phyloP scores from a whole-genome alignment of 2,888 invertebrate species.

The Scaptomyza reducta region DNA sequence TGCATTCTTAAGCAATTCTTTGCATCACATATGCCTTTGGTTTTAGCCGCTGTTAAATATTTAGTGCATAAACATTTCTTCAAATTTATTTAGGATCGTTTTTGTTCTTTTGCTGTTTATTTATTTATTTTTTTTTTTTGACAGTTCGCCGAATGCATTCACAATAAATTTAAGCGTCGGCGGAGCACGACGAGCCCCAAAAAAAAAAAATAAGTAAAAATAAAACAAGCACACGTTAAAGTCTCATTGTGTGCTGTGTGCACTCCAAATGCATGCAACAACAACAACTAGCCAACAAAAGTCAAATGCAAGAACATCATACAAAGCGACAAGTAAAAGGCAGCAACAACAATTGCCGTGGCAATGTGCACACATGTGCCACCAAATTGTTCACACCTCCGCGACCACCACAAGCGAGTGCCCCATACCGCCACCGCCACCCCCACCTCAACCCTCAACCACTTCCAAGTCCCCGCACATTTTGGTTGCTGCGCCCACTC shows the following conservation, averaged over 20 bases:
- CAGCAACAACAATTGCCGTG: constrained; percentile 33
- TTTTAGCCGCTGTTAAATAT: too few relatives aligned
- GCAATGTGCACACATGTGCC: constrained; percentile 63
- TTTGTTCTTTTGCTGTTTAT: background rate
- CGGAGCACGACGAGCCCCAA: constrained; percentile 7
- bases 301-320: constrained; percentile 42
- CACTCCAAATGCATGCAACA: constrained; percentile 43
- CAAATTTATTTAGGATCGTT: background rate
- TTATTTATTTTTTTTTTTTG: background rate
- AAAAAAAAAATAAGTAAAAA: constrained; percentile 3
- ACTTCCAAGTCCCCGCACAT: background rate
- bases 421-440: background rate
- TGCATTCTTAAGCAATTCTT: too few relatives aligned
- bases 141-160: constrained; percentile 24
- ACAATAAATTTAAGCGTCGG: constrained; percentile 14
- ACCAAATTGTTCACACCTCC: constrained; percentile 74
- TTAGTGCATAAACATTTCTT: too few relatives aligned
- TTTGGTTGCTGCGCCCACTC: constrained; percentile 59
- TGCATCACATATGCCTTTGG: too few relatives aligned
- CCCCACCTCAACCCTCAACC: background rate
- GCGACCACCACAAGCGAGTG: constrained; percentile 31
- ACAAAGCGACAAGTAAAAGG: constrained; percentile 20
- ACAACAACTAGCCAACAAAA: constrained; percentile 33
- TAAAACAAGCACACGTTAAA: constrained; percentile 20
- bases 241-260: constrained; percentile 28